Evolutionary conservation across 2,888 invertebrate species (phyloP), one percentile per base, ranked within the genome.

Genomic region (Barypeithes pellucidus): DNA sequence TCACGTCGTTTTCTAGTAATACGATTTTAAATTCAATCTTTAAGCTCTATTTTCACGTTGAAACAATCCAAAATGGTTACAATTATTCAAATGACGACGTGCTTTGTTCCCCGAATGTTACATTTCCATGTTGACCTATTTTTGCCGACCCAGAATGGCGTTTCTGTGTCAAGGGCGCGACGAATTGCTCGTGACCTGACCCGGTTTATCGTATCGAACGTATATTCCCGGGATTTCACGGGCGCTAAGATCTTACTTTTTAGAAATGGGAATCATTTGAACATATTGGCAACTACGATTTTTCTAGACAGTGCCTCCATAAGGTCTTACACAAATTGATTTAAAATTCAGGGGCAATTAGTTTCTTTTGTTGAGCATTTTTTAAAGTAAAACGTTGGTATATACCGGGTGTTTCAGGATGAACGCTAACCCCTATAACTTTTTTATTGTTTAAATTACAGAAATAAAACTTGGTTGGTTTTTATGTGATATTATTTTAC

Each of bases 81-180:
- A 9, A 47, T 1, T n/a, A n/a, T n/a, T n/a, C n/a, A 41, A n/a
- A 41, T 12, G 9, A 12, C 14, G 5, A n/a, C 12, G 5, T n/a
- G 52, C n/a, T 24, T 52, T 52, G 24, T 29, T 24, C 14, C 2
- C 12, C 4, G 20, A 41, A 22, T 14, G n/a, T 8, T 43, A 41
- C 12, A 41, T 24, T 52, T 22, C 59, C 29, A 24, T 12, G 47
- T 29, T 24, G 54, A 57, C 59, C 41, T 22, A 4, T 41, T 24
- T 4, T 45, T 11, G 47, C 59, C 12, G 67, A 54, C 24, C 52
- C 29, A 43, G 52, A 62, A 69, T 54, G 11, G 54, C n/a, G 62
- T 43, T 50, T 62, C 33, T 45, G 62, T 36, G 69, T 69, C 69
- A 69, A 71, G 71, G 65, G 24, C 54, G 45, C 12, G 16, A 22